Percentiles rank a stretch among this genome's conserved stretches.
phyloP scores from a whole-genome alignment of 1,140 invertebrate genomes.

The Aculops lycopersici region DNA sequence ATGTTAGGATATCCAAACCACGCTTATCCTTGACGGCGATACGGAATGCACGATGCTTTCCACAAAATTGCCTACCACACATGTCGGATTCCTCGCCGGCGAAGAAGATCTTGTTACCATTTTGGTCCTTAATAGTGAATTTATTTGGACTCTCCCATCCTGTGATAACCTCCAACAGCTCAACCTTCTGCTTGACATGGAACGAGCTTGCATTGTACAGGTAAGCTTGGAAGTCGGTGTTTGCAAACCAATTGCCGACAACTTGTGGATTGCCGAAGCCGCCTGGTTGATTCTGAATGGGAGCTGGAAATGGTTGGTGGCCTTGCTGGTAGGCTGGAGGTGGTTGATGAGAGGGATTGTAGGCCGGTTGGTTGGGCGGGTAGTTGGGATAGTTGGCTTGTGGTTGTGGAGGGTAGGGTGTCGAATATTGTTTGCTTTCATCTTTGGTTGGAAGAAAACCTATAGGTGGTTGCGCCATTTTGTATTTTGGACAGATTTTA shows the following conservation, averaged over 20 bases:
- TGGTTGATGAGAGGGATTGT: too few relatives aligned
- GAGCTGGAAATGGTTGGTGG: too few relatives aligned
- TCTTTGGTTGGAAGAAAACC: too few relatives aligned
- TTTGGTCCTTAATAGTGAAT: conserved; percentile 34
- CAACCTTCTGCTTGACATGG: not conserved
- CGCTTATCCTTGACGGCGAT: conserved; percentile 49
- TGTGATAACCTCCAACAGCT: conserved; percentile 18
- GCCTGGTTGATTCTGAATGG: too few relatives aligned
- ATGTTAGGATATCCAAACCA: conserved; percentile 40
- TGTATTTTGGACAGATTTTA: too few relatives aligned
- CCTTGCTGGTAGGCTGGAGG: too few relatives aligned
- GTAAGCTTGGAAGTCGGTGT: not conserved
- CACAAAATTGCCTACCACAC: conserved; percentile 39
- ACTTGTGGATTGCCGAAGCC: too few relatives aligned
- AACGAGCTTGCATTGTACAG: not conserved
- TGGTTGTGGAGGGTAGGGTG: too few relatives aligned
- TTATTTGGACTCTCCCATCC: conserved; percentile 73
- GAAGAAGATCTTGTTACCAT: conserved; percentile 44
- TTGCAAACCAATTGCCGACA: not conserved
- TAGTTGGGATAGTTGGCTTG: too few relatives aligned
- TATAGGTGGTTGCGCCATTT: too few relatives aligned
- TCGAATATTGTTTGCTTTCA: too few relatives aligned
- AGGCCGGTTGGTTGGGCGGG: too few relatives aligned
- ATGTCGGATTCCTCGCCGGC: conserved; percentile 35
- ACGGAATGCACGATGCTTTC: conserved; percentile 34